Conservation (phyloP, 2,888 invertebrate genomes). For the Melieria picta region DNA sequence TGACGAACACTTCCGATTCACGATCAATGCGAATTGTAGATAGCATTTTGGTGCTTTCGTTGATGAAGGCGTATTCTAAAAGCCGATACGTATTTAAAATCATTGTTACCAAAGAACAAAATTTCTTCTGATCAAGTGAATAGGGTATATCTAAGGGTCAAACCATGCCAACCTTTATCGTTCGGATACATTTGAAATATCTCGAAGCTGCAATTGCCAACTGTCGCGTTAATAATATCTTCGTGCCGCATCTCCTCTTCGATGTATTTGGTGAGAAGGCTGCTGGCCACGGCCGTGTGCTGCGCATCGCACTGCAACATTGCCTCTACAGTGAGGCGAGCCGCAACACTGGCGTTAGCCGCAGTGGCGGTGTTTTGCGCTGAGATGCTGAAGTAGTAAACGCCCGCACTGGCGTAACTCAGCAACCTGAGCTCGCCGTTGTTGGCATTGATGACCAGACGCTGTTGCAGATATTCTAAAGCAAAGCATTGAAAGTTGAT, state of each 20-base stretch:
- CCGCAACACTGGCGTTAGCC: constrained; percentile 34
- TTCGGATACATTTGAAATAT: constrained; percentile 46
- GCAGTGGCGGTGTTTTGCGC: constrained; percentile 43
- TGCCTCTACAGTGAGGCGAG: constrained; percentile 42
- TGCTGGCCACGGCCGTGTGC: constrained; percentile 44
- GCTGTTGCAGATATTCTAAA: constrained; percentile 40
- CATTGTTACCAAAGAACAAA: no score
- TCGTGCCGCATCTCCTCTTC: constrained; percentile 47
- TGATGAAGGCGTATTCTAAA: constrained; percentile 49
- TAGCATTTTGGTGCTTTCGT: constrained; percentile 46
- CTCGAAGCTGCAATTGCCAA: constrained; percentile 46
- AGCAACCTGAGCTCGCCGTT: constrained; percentile 46
- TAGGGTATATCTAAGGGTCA: no score
- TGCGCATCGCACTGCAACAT: constrained; percentile 44
- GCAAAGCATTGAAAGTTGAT: not conserved
- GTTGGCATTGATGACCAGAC: constrained; percentile 39
- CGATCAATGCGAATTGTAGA: constrained; percentile 49
- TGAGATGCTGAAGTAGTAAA: constrained; percentile 45
- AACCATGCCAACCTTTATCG: constrained; percentile 44
- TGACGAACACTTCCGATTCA: constrained; percentile 46
- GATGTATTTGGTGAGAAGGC: constrained; percentile 47
- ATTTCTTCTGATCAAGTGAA: no score
- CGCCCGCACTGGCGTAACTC: constrained; percentile 42
- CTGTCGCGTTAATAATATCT: constrained; percentile 42
- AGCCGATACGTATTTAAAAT: not conserved